A percentile compares a stretch with the other conserved stretches of the same genome.
Conservation (phyloP, 2,888 invertebrate genomes). For the Osmoderma eremita region DNA sequence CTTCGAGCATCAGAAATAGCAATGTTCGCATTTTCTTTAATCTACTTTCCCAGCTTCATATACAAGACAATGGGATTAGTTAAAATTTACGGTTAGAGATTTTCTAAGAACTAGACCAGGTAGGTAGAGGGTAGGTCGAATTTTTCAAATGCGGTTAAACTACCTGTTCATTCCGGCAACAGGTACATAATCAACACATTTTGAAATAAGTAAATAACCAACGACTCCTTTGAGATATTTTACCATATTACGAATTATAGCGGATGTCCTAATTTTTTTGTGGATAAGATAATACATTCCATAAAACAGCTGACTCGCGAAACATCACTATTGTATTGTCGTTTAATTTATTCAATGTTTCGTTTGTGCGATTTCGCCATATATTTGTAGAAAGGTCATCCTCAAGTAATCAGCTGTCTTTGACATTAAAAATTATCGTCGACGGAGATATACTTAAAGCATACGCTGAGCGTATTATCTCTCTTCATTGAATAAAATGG, state of each 20-base stretch:
- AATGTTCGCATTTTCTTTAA: background rate
- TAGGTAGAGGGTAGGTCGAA: constrained; percentile 26
- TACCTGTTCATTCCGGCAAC: constrained; percentile 24
- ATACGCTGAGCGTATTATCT: too few species aligned
- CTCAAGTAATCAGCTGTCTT: constrained; percentile 47
- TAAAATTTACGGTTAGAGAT: constrained; percentile 8
- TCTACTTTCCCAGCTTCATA: background rate
- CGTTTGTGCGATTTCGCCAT: too few species aligned
- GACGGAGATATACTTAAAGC: background rate
- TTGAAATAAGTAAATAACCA: background rate
- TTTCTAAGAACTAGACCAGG: constrained; percentile 22
- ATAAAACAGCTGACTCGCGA: constrained; percentile 34
- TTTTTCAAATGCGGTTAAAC: constrained; percentile 17
- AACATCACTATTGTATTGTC: constrained; percentile 26
- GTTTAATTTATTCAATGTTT: background rate
- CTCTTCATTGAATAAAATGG: too few species aligned
- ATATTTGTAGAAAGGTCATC: constrained; percentile 45
- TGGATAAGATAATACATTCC: background rate
- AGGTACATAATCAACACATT: background rate
- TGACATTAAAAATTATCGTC: constrained; percentile 43
- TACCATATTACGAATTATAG: background rate
- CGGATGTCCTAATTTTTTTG: background rate
- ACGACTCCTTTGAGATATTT: constrained; percentile 4
- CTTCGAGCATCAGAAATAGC: background rate
- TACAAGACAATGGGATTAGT: background rate